Evolutionary conservation across 2,113 vertebrate species (phyloP), one percentile per base, ranked within the genome.

Genomic region (Dunckerocampus dactyliophorus): DNA sequence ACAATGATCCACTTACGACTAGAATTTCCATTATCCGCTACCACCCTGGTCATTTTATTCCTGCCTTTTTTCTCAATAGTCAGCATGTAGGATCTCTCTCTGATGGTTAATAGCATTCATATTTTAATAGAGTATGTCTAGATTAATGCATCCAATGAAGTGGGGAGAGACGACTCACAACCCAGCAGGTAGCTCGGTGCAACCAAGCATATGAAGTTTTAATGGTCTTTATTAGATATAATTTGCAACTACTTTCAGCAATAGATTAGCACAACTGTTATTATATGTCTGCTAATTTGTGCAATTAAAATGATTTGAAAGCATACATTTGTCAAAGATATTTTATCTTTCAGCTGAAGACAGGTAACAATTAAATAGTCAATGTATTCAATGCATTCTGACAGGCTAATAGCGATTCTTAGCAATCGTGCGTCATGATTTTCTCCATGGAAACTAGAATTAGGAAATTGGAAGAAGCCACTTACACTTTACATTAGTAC

Each of bases 231-330:
- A 51, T 66, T 49, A 59, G 4, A 51, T 59, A 51, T 21, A 47
- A 54, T 72, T 46, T 72, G 43, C 42, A 46, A 43, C 10, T 5
- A 53, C 14, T 45, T 1, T 69, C 47, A 63, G 54, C 46, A 15
- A 61, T 57, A 31, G 49, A 55, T 61, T 12, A 48, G 39, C 59
- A 54, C 10, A 65, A 22, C 12, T 13, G 2, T 43, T 14, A 14
- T 14, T 48, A 22, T 55, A 12, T 67, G 58, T 57, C 58, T 49
- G 31, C 39, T 59, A 21, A 64, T 63, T 12, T 54, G 28, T 67
- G 46, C 20, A 66, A 76, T 80, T 74, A 78, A 34, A 85, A 68
- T 1, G 0, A 70, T 61, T 54, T 76, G 19, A 9, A 45, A 57
- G 59, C 16, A 28, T 3, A 10, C 19, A 54, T 76, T 63, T 64